phyloP scores from a whole-genome alignment of 2,113 vertebrate species.

The Cyprinodon tularosa region DNA sequence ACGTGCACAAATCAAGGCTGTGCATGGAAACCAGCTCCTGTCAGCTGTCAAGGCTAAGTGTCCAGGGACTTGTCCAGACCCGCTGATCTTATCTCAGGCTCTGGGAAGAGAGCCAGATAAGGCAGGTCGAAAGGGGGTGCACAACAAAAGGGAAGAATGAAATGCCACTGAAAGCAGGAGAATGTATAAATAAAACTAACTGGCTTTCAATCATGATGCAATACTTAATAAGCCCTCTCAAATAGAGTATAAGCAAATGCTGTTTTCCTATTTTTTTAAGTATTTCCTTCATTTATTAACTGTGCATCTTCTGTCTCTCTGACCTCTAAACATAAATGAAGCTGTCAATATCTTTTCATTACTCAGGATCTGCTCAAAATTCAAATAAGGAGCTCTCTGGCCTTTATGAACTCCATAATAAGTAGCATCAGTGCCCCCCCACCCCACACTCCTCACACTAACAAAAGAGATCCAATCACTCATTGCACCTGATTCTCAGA shows the following conservation, averaged over 20 bases:
- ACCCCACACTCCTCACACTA: constrained; percentile 1
- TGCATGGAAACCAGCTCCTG: constrained; percentile 30
- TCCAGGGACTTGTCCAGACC: constrained; percentile 45
- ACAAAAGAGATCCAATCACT: constrained; percentile 5
- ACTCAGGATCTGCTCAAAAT: constrained; percentile 1
- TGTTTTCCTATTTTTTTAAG: not conserved
- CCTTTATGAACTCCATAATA: constrained; percentile 19
- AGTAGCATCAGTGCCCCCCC: constrained; percentile 17
- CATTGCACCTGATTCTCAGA: constrained; percentile 11
- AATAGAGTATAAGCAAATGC: constrained; percentile 16
- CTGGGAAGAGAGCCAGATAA: constrained; percentile 36
- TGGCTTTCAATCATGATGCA: constrained; percentile 37
- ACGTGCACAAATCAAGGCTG: constrained; percentile 8
- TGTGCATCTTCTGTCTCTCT: not conserved
- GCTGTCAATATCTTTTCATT: constrained; percentile 2
- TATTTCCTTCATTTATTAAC: constrained; percentile 14
- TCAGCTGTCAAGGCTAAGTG: constrained; percentile 54
- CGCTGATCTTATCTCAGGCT: constrained; percentile 36
- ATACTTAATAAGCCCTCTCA: not conserved
- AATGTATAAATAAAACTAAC: constrained; percentile 23
- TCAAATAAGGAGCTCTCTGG: constrained; percentile 4
- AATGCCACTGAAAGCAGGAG: constrained; percentile 25
- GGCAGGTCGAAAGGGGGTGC: constrained; percentile 28
- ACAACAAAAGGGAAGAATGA: constrained; percentile 49
- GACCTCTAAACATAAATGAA: constrained; percentile 30